Conservation (phyloP, 2,113 vertebrate species). For the Cebus imitator region DNA sequence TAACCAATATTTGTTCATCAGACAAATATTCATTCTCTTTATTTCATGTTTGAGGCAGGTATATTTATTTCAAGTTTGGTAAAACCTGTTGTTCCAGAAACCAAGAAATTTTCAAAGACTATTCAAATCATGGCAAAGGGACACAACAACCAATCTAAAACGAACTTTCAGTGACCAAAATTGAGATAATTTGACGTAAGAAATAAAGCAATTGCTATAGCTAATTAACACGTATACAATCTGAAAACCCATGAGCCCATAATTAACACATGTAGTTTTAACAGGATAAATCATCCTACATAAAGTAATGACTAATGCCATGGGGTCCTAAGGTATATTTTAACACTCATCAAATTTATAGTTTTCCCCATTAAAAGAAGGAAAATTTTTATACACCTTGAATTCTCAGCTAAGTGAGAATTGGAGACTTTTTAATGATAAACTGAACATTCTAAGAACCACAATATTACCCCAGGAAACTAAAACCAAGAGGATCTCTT, state of each 20-base stretch:
- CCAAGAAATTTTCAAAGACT: background rate
- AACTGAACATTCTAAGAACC: background rate
- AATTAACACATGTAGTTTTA: background rate
- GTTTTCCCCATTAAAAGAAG: background rate
- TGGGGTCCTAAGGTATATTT: background rate
- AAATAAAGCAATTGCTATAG: background rate
- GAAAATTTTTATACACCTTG: background rate
- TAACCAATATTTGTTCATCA: no score
- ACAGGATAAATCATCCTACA: background rate
- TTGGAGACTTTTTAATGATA: background rate
- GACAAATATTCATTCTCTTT: background rate
- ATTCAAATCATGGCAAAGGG: background rate
- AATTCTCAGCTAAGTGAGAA: background rate
- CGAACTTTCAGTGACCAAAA: background rate
- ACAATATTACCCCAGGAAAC: background rate
- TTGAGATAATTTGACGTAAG: background rate
- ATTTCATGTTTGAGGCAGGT: background rate
- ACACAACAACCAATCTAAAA: background rate
- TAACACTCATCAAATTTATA: background rate
- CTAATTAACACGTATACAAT: background rate
- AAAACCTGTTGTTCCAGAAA: background rate
- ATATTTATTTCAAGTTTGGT: no score
- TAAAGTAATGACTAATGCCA: background rate
- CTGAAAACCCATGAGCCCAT: background rate
- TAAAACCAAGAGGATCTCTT: background rate